Evolutionary conservation across 2,113 vertebrate genomes (phyloP).

Genomic region (Stictonetta naevosa): DNA sequence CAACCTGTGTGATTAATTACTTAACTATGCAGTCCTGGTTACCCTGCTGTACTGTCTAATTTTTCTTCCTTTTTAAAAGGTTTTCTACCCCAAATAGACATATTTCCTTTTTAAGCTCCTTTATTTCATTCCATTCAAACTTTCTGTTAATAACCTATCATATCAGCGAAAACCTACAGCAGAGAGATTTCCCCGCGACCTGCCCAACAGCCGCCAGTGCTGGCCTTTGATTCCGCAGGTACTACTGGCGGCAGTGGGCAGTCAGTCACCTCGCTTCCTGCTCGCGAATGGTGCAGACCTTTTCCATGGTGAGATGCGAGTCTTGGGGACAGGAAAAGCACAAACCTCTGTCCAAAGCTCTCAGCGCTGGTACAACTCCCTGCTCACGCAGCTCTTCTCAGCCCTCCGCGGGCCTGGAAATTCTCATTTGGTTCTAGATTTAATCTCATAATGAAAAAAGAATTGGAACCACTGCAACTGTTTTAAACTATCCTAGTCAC

Average conservation of each 20-base stretch:
- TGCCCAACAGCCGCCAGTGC: neutral
- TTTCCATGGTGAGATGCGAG: neutral
- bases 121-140: neutral
- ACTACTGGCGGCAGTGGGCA: neutral
- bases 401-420: neutral
- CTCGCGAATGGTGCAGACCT: too few species aligned
- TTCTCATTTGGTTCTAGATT: constrained; percentile 19
- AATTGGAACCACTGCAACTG: neutral
- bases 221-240: neutral
- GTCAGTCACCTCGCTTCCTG: rapidly evolving
- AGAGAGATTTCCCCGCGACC: neutral
- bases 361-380: neutral
- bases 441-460: constrained; percentile 29
- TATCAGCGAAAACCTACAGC: neutral
- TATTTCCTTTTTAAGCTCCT: neutral
- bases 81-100: constrained; percentile 9
- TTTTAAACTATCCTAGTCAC: constrained; percentile 12
- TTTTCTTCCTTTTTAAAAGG: constrained; percentile 56
- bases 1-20: constrained; percentile 69
- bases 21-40: constrained; percentile 52
- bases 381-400: neutral
- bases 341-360: neutral
- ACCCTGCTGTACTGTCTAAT: constrained; percentile 27
- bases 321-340: neutral
- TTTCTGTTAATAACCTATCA: neutral